A percentile compares a stretch with the other conserved stretches of the same genome.
These are phyloP conservation scores for Holocentrus rufus DNA, from an alignment of 2,797 vertebrate species.

Conservation along the genomic window DNA sequence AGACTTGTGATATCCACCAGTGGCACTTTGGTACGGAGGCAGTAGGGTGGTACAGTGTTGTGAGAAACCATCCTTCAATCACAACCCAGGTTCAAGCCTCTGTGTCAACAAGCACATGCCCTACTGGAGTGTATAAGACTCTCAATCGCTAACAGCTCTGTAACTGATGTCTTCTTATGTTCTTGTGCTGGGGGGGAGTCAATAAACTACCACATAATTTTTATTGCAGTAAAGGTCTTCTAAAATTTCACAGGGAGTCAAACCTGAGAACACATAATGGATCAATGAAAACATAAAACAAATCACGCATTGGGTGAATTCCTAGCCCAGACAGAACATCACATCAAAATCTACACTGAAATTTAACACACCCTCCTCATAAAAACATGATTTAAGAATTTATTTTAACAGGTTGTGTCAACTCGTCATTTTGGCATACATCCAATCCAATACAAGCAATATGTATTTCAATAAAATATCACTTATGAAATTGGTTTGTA, in stretches of 20 bases:
- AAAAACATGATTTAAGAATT: no score
- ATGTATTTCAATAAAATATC: no score
- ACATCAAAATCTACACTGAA: no score
- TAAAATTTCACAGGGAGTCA: neutral
- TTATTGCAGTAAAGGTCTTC: neutral
- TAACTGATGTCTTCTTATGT: constrained; percentile 17
- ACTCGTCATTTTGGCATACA: no score
- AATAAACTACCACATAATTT: constrained; percentile 16
- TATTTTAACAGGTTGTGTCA: no score
- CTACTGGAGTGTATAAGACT: constrained; percentile 1
- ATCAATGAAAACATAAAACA: constrained; percentile 9
- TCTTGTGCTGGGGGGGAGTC: neutral
- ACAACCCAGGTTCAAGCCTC: neutral
- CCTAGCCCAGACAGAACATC: neutral
- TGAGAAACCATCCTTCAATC: neutral
- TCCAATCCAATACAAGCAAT: no score
- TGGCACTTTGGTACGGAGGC: neutral
- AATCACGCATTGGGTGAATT: constrained; percentile 2
- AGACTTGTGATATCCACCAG: neutral
- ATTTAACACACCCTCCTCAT: no score
- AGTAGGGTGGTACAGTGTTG: neutral
- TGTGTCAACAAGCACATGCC: constrained; percentile 3
- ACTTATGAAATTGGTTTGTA: no score
- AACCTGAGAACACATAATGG: neutral
- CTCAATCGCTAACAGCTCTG: neutral